Conservation (phyloP, 2,888 invertebrate genomes). For the Drosophila leonis region DNA sequence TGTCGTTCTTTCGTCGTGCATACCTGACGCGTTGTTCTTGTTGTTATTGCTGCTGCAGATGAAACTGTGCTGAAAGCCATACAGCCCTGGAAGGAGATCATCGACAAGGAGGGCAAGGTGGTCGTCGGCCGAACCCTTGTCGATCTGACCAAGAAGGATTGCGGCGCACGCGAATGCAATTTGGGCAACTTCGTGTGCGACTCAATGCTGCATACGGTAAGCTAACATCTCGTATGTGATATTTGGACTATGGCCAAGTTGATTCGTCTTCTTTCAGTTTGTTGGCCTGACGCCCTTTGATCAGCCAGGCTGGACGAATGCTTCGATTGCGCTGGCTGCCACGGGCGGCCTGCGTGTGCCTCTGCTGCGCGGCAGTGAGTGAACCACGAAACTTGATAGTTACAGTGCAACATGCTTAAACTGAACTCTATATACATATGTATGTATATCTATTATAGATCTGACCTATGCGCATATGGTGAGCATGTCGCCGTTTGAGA, state of each 20-base stretch:
- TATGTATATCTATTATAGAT: slow-evolving; percentile 85
- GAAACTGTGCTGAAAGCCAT: slow-evolving; percentile 87
- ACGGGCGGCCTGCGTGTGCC: slow-evolving; percentile 90
- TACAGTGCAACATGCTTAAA: neutral
- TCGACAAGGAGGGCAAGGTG: slow-evolving; percentile 87
- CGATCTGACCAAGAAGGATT: slow-evolving; percentile 86
- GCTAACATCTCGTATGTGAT: slow-evolving; percentile 52
- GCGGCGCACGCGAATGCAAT: slow-evolving; percentile 89
- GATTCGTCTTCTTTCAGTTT: slow-evolving; percentile 54
- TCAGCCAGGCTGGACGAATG: slow-evolving; percentile 88
- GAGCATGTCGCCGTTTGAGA: slow-evolving; percentile 91
- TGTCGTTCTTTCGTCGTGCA: too few relatives aligned
- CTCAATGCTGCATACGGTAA: slow-evolving; percentile 89
- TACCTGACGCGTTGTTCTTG: too few relatives aligned
- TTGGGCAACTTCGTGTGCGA: slow-evolving; percentile 91
- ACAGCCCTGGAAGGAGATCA: slow-evolving; percentile 87
- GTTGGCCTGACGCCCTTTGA: slow-evolving; percentile 80
- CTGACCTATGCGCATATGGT: slow-evolving; percentile 90
- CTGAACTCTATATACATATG: neutral
- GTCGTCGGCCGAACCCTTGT: slow-evolving; percentile 88
- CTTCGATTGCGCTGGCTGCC: slow-evolving; percentile 89
- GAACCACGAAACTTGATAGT: neutral
- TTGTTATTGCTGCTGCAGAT: slow-evolving; percentile 85
- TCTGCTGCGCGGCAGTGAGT: slow-evolving; percentile 88
- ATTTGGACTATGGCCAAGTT: neutral